Evolutionary conservation across 2,888 invertebrate genomes (phyloP).

Genomic region (Ormia ochracea): DNA sequence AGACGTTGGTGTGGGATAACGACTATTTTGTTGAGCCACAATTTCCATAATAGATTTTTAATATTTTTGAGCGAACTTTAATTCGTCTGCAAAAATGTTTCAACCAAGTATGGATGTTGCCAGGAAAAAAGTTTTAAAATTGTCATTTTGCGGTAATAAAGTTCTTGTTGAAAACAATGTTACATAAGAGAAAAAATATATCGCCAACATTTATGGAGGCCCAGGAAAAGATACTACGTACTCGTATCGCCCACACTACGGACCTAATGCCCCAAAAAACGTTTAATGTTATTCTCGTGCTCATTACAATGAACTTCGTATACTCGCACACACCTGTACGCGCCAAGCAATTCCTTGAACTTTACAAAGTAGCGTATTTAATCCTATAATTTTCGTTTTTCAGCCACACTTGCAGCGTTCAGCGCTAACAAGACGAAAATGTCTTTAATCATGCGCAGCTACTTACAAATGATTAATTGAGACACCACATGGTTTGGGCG

Average conservation of each 20-base stretch:
- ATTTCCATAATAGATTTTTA: too few relatives aligned
- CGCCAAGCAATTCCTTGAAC: constrained; percentile 2
- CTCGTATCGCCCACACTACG: constrained; percentile 2
- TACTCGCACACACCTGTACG: not conserved
- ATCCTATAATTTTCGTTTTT: constrained; percentile 43
- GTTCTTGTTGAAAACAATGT: too few relatives aligned
- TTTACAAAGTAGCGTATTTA: not conserved
- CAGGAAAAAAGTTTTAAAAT: too few relatives aligned
- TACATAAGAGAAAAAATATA: not conserved
- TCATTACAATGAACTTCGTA: not conserved
- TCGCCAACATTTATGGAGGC: not conserved
- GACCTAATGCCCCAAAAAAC: not conserved
- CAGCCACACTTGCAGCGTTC: constrained; percentile 36
- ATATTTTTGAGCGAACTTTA: too few relatives aligned
- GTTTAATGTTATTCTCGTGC: constrained; percentile 28
- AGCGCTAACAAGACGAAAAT: constrained; percentile 45
- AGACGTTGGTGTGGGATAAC: too few relatives aligned
- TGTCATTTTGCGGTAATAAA: too few relatives aligned
- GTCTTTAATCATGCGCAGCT: constrained; percentile 61
- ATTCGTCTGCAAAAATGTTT: too few relatives aligned
- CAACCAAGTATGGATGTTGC: too few relatives aligned
- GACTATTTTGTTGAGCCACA: too few relatives aligned
- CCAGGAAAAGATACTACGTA: not conserved
- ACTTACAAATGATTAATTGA: constrained; percentile 61
- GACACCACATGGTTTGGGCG: constrained; percentile 54